Evolutionary conservation across 2,888 invertebrate species (phyloP), one percentile per base, ranked within the genome.

Genomic region (Thera obeliscata): DNA sequence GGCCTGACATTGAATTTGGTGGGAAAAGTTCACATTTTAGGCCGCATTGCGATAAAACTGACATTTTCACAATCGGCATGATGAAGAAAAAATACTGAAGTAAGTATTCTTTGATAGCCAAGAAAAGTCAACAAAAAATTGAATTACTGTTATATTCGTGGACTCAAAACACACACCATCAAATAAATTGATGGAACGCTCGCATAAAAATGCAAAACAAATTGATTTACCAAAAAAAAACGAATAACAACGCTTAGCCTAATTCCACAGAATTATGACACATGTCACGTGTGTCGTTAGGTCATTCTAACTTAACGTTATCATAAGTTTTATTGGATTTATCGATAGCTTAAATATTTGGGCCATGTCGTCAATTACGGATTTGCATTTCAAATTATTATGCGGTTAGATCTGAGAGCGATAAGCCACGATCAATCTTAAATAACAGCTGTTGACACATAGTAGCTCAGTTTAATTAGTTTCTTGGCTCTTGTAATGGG

Each of bases 211-310:
- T 56, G 66, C 69, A 68, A 70, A 71, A 67, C 61, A 69, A 58
- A 61, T 64, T 73, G 64, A 71, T 68, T 67, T 70, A 74, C 64
- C 55, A 65, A 61, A 38, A 69, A 69, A 49, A 60, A 66, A 66
- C 56, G 60, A 61, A 22, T 56, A 56, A 58, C 36, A 66, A 58
- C 12, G 35, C 12, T 60, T 65, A 66, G 63, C 65, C 71, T 61
- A 61, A 50, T 73, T 73, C 63, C 9, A 56, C 56, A 56, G 69
- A 71, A 68, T 73, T 73, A 73, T 73, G 73, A 72, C 72, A 71
- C 65, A 69, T 69, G 72, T 67, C 70, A 73, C 63, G 56, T 55
- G 70, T 70, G 69, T 64, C 71, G 57, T 59, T 68, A 12, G 67
- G 56, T 60, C 67, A 72, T 70, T 70, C 61, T 73, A 69, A 72